A percentile compares a stretch with the other conserved stretches of the same genome.
Conservation (phyloP, 2,797 vertebrate species). For the Muscicapa striata region DNA sequence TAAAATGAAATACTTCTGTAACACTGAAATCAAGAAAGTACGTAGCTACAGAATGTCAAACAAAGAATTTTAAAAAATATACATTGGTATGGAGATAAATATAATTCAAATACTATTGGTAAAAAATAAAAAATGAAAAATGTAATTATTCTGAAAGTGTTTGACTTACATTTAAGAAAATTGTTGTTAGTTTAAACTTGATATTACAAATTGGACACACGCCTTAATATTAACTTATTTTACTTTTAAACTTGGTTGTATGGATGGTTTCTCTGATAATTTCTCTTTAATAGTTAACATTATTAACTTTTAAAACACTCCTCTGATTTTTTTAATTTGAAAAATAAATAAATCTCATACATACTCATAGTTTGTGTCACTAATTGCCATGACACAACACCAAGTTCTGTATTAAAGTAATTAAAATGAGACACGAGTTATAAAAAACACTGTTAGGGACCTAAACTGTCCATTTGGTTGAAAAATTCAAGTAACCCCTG, state of each 20-base stretch:
- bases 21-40: not conserved
- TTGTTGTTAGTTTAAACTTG: not conserved
- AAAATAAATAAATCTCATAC: not conserved
- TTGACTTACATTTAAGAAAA: not conserved
- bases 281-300: not conserved
- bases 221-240: not conserved
- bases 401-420: not conserved
- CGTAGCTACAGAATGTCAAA: not conserved
- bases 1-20: not conserved
- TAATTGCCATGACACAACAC: not conserved
- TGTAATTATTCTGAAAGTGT: not conserved
- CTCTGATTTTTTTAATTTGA: not conserved
- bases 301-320: not conserved
- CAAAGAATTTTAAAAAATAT: not conserved
- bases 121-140: not conserved
- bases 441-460: not conserved
- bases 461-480: not conserved
- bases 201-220: not conserved
- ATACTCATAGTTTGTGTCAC: fast-evolving
- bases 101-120: fast-evolving
- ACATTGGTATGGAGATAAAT: not conserved
- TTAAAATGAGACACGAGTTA: not conserved
- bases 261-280: not conserved
- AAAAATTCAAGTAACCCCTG: not conserved
- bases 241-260: not conserved